Evolutionary conservation across 92 coral and sea anemone genomes (phyloP), one percentile per base, ranked within the genome.

Genomic region (Siderastrea siderea): DNA sequence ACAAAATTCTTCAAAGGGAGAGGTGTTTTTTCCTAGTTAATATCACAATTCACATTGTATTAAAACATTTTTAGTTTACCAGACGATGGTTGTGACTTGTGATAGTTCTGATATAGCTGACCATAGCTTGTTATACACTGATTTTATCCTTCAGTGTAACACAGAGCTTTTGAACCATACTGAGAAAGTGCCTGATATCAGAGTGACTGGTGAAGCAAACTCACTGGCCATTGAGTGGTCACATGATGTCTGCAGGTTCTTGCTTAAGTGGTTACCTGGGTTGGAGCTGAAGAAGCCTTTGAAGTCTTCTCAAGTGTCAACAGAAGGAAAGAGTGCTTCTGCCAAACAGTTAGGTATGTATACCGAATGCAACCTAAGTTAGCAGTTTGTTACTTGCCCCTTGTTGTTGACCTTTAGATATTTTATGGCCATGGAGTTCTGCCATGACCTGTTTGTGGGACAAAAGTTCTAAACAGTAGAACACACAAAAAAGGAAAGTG

Each of bases 161-260:
- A 90, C 93, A 58, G 68, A 74, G 45, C 76, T 90, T 58, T 43
- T 2, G 59, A 26, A 50, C 58, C 48, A 52, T 75, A 51, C 51
- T 19, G 51, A 60, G 64, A 74, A 59, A 84, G 79, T 68, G 19
- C 3, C 72, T 8, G 77, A 64, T 19, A 47, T 95, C 47, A 89
- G 62, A 43, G 75, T 82, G 43, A 77, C 64, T 76, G 93, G 83
- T 3, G 95, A 95, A 47, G 96, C 91, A 2, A 89, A 87, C 74
- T 91, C 95, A 60, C 70, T 95, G 78, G 84, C 79, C 10, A 44
- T 91, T 19, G 95, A 95, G 71, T 95, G 98, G 96, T 95, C 98
- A 68, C 96, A 93, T 86, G 94, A 93, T 67, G 95, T 95, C 9
- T 95, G 94, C 68, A 73, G 61, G 67, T 74, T 92, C 52, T 26